Conservation (phyloP, 2,113 vertebrate genomes). For the Mohoua ochrocephala region DNA sequence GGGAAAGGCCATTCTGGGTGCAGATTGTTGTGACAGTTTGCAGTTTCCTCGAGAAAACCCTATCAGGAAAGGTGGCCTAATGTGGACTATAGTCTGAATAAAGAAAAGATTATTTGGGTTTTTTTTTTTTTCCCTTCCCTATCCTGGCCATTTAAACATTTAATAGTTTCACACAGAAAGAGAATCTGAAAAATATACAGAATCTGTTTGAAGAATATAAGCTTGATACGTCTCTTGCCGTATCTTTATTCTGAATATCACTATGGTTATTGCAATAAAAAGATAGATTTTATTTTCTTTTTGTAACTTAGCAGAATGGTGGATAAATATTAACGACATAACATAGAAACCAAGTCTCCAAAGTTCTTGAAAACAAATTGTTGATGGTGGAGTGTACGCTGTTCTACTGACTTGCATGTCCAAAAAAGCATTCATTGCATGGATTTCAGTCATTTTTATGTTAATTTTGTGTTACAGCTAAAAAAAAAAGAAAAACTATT, state of each 20-base stretch:
- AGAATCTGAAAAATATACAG: not conserved
- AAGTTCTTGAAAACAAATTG: not conserved
- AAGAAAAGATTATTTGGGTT: not conserved
- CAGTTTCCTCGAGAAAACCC: not conserved
- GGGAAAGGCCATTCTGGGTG: not conserved
- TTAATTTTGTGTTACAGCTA: not conserved
- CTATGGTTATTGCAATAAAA: slow-evolving; percentile 27
- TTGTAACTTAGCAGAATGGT: not conserved
- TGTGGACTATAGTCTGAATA: not conserved
- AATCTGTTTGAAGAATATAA: not conserved
- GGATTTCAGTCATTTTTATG: not conserved
- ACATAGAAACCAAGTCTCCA: not conserved
- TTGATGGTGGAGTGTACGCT: not conserved
- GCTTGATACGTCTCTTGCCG: not conserved
- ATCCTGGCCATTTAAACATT: not conserved
- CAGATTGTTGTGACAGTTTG: not conserved
- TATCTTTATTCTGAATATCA: not conserved
- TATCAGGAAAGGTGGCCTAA: not conserved
- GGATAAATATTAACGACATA: slow-evolving; percentile 14
- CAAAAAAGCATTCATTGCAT: not conserved
- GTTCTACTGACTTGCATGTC: not conserved
- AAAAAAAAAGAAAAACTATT: not conserved
- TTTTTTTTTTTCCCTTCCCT: not conserved
- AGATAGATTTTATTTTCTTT: not conserved
- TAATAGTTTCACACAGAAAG: not conserved